Evolutionary conservation across 1,140 invertebrate species (phyloP).

Genomic region (Euura lappo): DNA sequence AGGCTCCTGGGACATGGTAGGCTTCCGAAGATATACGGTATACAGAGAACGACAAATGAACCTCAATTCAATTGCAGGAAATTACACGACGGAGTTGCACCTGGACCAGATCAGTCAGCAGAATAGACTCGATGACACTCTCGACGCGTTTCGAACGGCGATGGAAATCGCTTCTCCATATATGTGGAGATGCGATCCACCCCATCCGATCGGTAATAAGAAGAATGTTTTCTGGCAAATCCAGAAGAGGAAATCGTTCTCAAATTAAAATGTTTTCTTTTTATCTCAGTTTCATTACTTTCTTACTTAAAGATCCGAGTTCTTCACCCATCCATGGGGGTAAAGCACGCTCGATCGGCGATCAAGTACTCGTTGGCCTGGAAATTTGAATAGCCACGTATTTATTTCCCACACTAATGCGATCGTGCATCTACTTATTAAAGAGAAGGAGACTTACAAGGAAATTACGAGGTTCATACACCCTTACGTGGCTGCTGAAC

Average conservation of each 20-base stretch:
- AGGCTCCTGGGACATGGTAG: conserved; percentile 77
- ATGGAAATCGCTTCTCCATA: conserved; percentile 70
- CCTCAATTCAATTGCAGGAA: conserved; percentile 48
- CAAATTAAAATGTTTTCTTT: no score
- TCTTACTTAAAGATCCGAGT: no score
- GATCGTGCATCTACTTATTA: conserved; percentile 18
- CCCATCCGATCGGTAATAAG: conserved; percentile 48
- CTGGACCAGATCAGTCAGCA: conserved; percentile 69
- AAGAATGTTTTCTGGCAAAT: not conserved
- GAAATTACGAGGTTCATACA: conserved; percentile 77
- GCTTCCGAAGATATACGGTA: not conserved
- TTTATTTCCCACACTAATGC: not conserved
- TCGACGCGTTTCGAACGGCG: conserved; percentile 69
- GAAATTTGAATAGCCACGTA: not conserved
- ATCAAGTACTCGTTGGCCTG: no score
- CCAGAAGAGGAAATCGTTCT: no score
- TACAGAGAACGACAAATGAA: not conserved
- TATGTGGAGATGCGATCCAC: conserved; percentile 80
- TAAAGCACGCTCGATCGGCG: not conserved
- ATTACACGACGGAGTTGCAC: conserved; percentile 69
- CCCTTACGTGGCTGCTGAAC: conserved; percentile 88
- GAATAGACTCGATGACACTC: conserved; percentile 68
- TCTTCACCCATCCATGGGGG: no score
- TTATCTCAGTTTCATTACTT: no score
- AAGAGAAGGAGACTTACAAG: conserved; percentile 71